Conservation (phyloP, 2,113 vertebrate genomes). For the Otus sunia region DNA sequence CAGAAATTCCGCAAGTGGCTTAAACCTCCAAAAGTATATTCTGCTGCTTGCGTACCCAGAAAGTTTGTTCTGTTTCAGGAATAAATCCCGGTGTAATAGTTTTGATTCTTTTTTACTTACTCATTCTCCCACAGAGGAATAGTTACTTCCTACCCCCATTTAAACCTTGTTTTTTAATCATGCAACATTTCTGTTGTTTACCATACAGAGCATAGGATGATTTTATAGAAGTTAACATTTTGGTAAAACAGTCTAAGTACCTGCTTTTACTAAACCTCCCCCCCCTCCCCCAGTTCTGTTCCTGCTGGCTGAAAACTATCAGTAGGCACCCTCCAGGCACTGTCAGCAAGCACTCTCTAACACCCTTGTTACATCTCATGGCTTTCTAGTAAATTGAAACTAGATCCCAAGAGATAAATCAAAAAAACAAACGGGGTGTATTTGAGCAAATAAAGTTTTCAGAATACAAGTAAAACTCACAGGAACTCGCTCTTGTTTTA, state of each 20-base stretch:
- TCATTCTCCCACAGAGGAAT: neutral
- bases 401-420: neutral
- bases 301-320: neutral
- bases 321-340: fast-evolving
- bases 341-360: neutral
- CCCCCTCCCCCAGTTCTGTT: neutral
- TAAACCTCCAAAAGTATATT: neutral
- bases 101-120: neutral
- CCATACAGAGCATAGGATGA: neutral
- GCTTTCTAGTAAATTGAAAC: neutral
- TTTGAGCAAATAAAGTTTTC: neutral
- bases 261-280: neutral
- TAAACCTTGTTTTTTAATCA: neutral
- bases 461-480: neutral
- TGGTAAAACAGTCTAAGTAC: neutral
- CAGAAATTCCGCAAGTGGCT: neutral
- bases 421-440: neutral
- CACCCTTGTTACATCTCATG: neutral
- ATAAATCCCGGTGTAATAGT: neutral
- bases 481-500: fast-evolving
- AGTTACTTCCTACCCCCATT: neutral
- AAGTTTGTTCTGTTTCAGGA: neutral
- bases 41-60: neutral
- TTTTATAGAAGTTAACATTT: neutral
- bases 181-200: neutral